These are phyloP conservation scores for Torymus tubicola DNA, from an alignment of 2,888 invertebrate species.

Conservation along the genomic window DNA sequence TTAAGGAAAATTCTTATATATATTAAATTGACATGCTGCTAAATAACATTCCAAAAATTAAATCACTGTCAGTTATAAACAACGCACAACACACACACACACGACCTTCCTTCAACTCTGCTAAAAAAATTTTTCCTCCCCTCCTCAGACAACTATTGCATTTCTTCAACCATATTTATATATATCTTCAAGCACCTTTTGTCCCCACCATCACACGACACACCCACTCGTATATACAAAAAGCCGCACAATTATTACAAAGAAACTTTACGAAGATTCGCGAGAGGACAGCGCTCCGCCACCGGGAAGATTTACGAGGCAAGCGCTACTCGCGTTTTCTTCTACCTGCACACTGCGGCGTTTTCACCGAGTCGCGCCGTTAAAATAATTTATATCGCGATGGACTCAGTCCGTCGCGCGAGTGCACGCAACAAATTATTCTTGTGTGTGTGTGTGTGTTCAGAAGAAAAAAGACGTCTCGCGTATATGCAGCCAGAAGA, in stretches of 20 bases:
- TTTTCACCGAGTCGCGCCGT: conserved; percentile 36
- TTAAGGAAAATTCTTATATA: not conserved
- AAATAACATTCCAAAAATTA: conserved; percentile 46
- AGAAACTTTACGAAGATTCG: not conserved
- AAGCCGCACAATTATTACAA: not conserved
- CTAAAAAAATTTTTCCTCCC: not conserved
- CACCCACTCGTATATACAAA: not conserved
- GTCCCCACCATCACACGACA: not conserved
- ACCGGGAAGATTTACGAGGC: conserved; percentile 38
- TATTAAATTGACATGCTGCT: conserved; percentile 36
- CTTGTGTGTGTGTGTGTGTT: not conserved
- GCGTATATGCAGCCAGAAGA: not conserved
- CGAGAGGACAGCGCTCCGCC: not conserved
- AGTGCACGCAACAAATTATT: conserved; percentile 49
- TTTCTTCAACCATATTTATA: conserved; percentile 14
- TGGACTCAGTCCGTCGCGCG: conserved; percentile 42
- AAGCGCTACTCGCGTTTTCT: conserved; percentile 18
- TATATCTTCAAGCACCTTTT: conserved; percentile 19
- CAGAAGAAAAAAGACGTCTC: too few relatives aligned
- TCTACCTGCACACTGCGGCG: conserved; percentile 1
- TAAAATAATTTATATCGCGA: conserved; percentile 52
- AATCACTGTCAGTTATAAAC: conserved; percentile 25
- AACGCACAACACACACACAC: not conserved
- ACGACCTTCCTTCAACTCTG: not conserved
- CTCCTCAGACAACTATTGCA: not conserved